Base-by-base conservation (phyloP, 2,797 vertebrate species). In the Mallotus villosus region DNA sequence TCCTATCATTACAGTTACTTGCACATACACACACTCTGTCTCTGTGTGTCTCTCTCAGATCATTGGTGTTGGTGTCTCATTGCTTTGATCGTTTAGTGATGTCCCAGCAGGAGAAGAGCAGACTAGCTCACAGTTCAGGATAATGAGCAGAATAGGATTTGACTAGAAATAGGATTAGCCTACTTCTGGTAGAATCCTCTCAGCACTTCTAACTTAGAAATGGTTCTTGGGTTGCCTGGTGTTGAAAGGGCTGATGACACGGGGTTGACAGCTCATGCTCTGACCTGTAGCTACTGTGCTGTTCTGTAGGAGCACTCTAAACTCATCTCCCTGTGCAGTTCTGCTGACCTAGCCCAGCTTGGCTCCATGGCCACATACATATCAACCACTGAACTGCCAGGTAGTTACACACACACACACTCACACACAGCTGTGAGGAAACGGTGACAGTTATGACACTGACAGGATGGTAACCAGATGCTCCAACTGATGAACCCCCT, bases 1-100 rank as follows among this genome's bases (percentile, higher is more conserved):
- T 73, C n/a, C 17, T 77, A 63, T 64, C 19, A 46, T 60, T 11
- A 63, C 29, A 60, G 19, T 21, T 11, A 22, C n/a, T 12, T 74
- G 70, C 63, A 46, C 63, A 29, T 68, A 62, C 57, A 24, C 72
- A 2, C 11, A 14, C 22, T 17, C 46, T 29, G 27, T 41, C 11
- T 41, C 37, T 41, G 2, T 2, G 57, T 59, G 2, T n/a, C n/a
- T 59, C 24, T 59, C 24, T 27, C 59, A 63, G 7, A 63, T 63
- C 57, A 49, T 55, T 5, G 51, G 16, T 17, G 51, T 55, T 55
- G 51, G 41, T 46, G 41, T 8, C 41, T 2, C 41, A 3, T 46
- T 46, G 41, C 41, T 46, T 46, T 46, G 41, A 46, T 55, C 19
- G 17, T 55, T 17, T 17, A 16, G 61, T 32, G 61, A 63, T 32